Evolutionary conservation across 2,888 invertebrate species (phyloP).

Genomic region (Epistrophe grossulariae): DNA sequence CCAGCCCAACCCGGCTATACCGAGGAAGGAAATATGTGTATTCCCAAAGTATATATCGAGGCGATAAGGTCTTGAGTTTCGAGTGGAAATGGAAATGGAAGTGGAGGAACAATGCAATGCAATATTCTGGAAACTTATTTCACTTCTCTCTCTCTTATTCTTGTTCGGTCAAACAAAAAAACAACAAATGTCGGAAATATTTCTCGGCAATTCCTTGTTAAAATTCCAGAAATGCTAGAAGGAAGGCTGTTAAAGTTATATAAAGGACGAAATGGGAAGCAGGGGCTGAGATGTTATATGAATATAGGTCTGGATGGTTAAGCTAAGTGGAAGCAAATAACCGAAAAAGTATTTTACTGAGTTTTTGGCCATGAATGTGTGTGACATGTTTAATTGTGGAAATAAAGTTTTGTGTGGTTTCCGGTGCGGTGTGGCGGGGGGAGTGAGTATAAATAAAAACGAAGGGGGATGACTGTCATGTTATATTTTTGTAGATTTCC

Average conservation of each 20-base stretch:
- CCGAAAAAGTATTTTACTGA: constrained; percentile 30
- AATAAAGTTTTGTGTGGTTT: constrained; percentile 57
- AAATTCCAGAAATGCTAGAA: constrained; percentile 24
- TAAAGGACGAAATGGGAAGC: background rate
- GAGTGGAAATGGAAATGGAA: background rate
- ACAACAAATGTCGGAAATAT: constrained; percentile 45
- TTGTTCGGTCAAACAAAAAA: constrained; percentile 37
- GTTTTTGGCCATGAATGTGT: constrained; percentile 51
- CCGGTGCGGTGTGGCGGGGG: too few relatives aligned
- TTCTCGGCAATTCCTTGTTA: constrained; percentile 26
- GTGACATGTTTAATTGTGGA: constrained; percentile 69
- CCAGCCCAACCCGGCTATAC: background rate
- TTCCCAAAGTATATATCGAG: constrained; percentile 5
- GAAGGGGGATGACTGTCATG: background rate
- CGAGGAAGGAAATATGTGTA: constrained; percentile 54
- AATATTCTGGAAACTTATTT: constrained; percentile 55
- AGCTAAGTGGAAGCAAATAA: constrained; percentile 41
- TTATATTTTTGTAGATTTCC: constrained; percentile 29
- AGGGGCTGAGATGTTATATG: background rate
- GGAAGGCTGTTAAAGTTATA: background rate
- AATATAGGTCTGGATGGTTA: constrained; percentile 3
- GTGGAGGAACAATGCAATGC: constrained; percentile 35
- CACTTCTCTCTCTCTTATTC: constrained; percentile 2
- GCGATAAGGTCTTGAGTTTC: constrained; percentile 20
- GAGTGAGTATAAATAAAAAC: background rate